A percentile compares a stretch with the other conserved stretches of the same genome.
These are phyloP conservation scores for Platalea minor DNA, from an alignment of 2,797 vertebrate species.

Conservation along the genomic window DNA sequence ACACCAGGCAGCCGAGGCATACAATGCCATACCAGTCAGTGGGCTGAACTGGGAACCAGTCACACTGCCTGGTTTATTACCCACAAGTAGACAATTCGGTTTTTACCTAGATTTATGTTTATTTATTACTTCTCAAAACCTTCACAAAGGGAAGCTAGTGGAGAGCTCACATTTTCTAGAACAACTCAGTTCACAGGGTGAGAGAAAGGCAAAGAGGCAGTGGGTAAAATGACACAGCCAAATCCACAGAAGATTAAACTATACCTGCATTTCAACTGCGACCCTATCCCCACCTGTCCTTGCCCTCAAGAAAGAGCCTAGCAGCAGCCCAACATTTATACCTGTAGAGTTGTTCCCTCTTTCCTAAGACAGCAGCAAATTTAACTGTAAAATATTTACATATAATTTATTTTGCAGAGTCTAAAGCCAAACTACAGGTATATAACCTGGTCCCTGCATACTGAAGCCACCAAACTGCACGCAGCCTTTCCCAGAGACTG, in stretches of 20 bases:
- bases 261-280: fast-evolving
- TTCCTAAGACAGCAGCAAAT: neutral
- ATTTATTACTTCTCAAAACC: neutral
- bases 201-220: fast-evolving
- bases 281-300: fast-evolving
- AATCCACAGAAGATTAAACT: fast-evolving
- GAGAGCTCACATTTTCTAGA: fast-evolving
- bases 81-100: fast-evolving
- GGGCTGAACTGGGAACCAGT: neutral
- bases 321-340: fast-evolving
- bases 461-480: neutral
- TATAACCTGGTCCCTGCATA: fast-evolving
- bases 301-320: neutral
- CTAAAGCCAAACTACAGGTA: neutral
- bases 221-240: fast-evolving
- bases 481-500: fast-evolving
- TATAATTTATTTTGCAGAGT: fast-evolving
- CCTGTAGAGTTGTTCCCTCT: fast-evolving
- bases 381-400: fast-evolving
- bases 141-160: neutral
- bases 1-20: neutral
- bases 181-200: fast-evolving
- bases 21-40: fast-evolving
- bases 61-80: fast-evolving
- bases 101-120: fast-evolving